phyloP scores from a whole-genome alignment of 1,140 invertebrate genomes.

The Tetramorium simillimum region DNA sequence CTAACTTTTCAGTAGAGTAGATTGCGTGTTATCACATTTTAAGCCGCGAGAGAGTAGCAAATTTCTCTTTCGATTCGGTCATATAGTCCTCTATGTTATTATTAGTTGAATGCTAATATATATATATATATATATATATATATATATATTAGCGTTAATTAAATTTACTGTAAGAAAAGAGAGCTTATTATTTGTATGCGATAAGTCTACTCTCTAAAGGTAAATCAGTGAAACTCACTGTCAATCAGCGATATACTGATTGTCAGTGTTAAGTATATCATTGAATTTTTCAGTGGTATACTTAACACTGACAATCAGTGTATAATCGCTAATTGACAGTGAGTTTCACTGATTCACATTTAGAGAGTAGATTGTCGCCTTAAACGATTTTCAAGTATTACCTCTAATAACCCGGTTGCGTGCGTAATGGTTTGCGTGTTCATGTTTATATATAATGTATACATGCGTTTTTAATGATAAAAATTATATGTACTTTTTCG shows the following conservation, averaged over 20 bases:
- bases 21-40: conserved; percentile 75
- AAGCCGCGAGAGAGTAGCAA: conserved; percentile 65
- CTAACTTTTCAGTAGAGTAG: conserved; percentile 54
- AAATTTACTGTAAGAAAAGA: conserved; percentile 30
- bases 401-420: not conserved
- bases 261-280: too few relatives aligned
- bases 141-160: conserved; percentile 8
- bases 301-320: too few relatives aligned
- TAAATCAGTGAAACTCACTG: too few relatives aligned
- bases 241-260: too few relatives aligned
- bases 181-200: conserved; percentile 10
- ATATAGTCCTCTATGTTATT: conserved; percentile 30
- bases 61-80: conserved; percentile 53
- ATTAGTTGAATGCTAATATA: conserved; percentile 37
- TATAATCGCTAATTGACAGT: too few relatives aligned
- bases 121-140: too few relatives aligned
- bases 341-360: too few relatives aligned
- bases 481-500: conserved; percentile 72
- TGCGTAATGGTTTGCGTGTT: conserved; percentile 1
- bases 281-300: too few relatives aligned
- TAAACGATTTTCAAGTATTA: conserved; percentile 6
- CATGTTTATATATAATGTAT: conserved; percentile 5
- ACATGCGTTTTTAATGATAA: conserved; percentile 57
- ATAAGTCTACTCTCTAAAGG: too few relatives aligned
- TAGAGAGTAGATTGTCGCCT: conserved; percentile 9